These are phyloP conservation scores for Parauchenoglanis ngamensis DNA, from an alignment of 2,797 vertebrate genomes.

Conservation along the genomic window DNA sequence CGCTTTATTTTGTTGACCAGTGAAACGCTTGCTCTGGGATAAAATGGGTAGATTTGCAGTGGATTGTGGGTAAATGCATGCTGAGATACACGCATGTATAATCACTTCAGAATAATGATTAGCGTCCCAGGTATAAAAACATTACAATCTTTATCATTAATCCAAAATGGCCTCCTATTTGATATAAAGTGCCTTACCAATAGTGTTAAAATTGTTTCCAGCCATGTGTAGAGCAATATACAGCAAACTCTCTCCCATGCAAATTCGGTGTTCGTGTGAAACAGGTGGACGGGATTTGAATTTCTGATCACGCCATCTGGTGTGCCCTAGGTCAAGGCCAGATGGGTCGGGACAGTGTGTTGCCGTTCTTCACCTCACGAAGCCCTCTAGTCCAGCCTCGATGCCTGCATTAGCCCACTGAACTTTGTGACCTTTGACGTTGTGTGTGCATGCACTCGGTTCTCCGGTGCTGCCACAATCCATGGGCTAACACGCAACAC, in stretches of 20 bases:
- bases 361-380: slow-evolving; percentile 6
- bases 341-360: slow-evolving; percentile 24
- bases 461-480: slow-evolving; percentile 27
- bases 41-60: background rate
- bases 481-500: slow-evolving; percentile 30
- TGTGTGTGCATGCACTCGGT: slow-evolving; percentile 28
- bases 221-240: background rate
- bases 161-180: background rate
- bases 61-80: background rate
- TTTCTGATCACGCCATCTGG: slow-evolving; percentile 40
- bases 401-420: slow-evolving; percentile 37
- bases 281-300: slow-evolving; percentile 19
- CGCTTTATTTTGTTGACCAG: background rate
- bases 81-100: background rate
- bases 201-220: background rate
- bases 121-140: background rate
- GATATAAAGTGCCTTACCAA: background rate
- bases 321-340: slow-evolving; percentile 45
- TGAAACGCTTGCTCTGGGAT: background rate
- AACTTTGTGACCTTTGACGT: slow-evolving; percentile 43
- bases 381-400: slow-evolving; percentile 28
- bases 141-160: background rate
- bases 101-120: background rate
- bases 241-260: background rate
- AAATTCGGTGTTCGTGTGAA: background rate